Percentiles rank a stretch among this genome's conserved stretches.
These are phyloP conservation scores for Marmota flaviventris DNA, from an alignment of 2,113 vertebrate genomes.

Conservation along the genomic window DNA sequence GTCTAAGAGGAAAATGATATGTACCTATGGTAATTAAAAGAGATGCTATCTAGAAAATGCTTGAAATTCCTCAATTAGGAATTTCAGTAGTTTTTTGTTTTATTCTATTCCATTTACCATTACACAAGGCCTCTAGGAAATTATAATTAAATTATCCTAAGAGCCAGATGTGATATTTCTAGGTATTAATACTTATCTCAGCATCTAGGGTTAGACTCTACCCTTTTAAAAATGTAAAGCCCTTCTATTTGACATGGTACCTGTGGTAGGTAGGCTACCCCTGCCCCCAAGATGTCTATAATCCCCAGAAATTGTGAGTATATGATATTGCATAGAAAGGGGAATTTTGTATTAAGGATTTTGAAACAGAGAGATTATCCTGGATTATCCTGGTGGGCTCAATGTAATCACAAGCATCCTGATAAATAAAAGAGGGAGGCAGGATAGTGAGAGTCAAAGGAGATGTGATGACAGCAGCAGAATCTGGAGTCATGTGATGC, in stretches of 20 bases:
- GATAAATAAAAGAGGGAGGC: neutral
- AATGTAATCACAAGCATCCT: neutral
- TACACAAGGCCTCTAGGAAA: neutral
- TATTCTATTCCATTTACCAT: neutral
- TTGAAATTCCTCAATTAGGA: neutral
- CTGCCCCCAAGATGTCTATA: neutral
- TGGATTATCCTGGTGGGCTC: conserved; percentile 34
- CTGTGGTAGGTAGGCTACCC: neutral
- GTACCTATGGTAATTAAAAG: neutral
- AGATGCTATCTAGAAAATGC: conserved; percentile 33
- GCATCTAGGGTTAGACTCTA: neutral
- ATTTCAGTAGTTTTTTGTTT: neutral
- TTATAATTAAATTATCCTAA: conserved; percentile 29
- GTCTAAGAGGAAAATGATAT: neutral
- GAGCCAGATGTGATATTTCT: neutral
- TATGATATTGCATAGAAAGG: conserved; percentile 36
- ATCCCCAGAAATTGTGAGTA: conserved; percentile 32
- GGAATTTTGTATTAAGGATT: conserved; percentile 16
- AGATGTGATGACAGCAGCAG: neutral
- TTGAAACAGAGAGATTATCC: conserved; percentile 23
- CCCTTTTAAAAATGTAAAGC: neutral
- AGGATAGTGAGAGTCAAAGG: neutral
- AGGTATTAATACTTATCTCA: neutral
- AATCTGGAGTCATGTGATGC: neutral
- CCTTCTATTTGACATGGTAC: conserved; percentile 15